phyloP scores from a whole-genome alignment of 2,888 invertebrate genomes.

The Macrosiphum euphorbiae region DNA sequence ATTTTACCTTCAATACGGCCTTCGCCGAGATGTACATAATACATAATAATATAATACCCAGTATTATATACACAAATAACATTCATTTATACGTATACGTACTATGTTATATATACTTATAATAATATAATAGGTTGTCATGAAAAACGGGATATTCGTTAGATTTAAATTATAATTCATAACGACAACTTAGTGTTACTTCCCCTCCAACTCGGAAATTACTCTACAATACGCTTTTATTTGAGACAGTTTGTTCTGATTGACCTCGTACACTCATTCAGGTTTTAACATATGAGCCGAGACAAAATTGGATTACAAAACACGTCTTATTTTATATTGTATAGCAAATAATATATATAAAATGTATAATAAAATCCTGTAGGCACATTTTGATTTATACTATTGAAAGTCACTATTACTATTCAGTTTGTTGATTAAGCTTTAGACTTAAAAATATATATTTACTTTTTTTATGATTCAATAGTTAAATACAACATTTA shows the following conservation, averaged over 20 bases:
- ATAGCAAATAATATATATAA: not conserved
- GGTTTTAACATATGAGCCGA: not conserved
- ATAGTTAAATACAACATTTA: not conserved
- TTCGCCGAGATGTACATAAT: conserved; percentile 6
- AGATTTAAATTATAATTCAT: conserved; percentile 40
- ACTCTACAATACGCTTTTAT: conserved; percentile 44
- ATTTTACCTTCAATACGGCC: conserved; percentile 30
- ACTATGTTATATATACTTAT: not conserved
- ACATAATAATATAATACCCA: not conserved
- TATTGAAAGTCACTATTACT: not conserved
- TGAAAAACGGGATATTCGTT: conserved; percentile 30
- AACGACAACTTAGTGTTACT: conserved; percentile 2
- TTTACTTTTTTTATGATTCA: not conserved
- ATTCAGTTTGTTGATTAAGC: not conserved
- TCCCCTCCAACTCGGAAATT: conserved; percentile 32
- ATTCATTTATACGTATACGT: not conserved
- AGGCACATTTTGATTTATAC: not conserved
- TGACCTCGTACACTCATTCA: conserved; percentile 49
- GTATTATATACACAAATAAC: not conserved
- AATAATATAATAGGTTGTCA: not conserved
- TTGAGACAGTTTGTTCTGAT: conserved; percentile 24
- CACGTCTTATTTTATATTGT: conserved; percentile 20
- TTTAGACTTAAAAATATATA: not conserved
- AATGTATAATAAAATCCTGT: not conserved
- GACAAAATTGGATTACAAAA: conserved; percentile 33